phyloP scores from a whole-genome alignment of 53 echinoderm and acorn worm species.

The Temnopleurus reevesii region DNA sequence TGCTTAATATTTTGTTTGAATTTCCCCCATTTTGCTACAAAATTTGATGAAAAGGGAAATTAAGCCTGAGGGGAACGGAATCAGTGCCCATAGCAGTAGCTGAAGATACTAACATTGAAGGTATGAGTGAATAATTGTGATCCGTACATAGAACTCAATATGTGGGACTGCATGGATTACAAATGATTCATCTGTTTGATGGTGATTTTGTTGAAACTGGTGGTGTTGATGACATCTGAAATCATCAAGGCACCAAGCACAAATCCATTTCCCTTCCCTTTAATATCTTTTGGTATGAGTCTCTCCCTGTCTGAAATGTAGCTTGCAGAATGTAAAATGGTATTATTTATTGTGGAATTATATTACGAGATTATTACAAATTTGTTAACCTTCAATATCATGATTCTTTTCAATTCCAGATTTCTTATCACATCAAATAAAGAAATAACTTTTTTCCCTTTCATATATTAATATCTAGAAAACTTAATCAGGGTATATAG shows the following conservation, averaged over 20 bases:
- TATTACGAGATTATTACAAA: no score
- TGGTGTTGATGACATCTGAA: background rate
- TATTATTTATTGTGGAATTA: no score
- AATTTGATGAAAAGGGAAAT: constrained; percentile 27
- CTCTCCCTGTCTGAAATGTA: background rate
- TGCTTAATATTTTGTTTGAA: background rate
- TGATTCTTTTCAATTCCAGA: no score
- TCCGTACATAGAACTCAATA: background rate
- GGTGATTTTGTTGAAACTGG: background rate
- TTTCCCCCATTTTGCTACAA: background rate
- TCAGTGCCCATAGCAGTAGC: constrained; percentile 59
- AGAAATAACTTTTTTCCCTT: no score
- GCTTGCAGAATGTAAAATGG: background rate
- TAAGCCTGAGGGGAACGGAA: constrained; percentile 52
- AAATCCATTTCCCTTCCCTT: background rate
- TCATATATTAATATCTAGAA: no score
- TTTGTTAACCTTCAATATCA: no score
- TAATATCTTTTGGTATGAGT: background rate
- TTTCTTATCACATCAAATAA: no score
- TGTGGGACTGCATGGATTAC: constrained; percentile 57
- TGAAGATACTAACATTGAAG: constrained; percentile 56
- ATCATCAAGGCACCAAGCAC: background rate
- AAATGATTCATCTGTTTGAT: background rate
- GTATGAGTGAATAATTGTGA: background rate
- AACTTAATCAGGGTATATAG: no score